phyloP scores from a whole-genome alignment of 2,113 vertebrate genomes.

The Sciurus niger region DNA sequence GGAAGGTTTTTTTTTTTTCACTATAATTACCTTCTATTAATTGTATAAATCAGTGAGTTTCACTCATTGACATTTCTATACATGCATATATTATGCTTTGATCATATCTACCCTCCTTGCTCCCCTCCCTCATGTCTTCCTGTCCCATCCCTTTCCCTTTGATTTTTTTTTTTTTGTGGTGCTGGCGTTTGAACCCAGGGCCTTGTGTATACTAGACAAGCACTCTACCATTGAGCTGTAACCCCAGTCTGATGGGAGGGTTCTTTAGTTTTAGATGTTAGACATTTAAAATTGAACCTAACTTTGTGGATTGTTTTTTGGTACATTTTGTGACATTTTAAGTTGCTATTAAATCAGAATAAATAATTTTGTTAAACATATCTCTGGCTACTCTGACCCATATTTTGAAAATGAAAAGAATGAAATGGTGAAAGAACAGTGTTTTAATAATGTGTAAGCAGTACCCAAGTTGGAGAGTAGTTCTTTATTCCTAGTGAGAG shows the following conservation, averaged over 20 bases:
- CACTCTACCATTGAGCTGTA: not conserved
- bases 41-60: not conserved
- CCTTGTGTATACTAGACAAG: not conserved
- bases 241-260: not conserved
- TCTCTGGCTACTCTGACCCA: not conserved
- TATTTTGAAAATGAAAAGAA: slow-evolving; percentile 38
- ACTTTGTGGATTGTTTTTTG: slow-evolving; percentile 52
- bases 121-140: not conserved
- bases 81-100: not conserved
- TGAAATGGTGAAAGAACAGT: not conserved
- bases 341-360: slow-evolving; percentile 32
- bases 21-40: not conserved
- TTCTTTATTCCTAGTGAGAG: not conserved
- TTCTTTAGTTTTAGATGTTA: slow-evolving; percentile 21
- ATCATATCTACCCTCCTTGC: not conserved
- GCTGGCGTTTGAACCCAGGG: not conserved
- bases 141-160: not conserved
- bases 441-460: slow-evolving; percentile 35
- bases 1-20: not conserved
- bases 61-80: not conserved
- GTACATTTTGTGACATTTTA: slow-evolving; percentile 33
- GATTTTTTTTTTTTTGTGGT: not conserved
- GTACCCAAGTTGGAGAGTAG: not conserved
- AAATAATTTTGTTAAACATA: slow-evolving; percentile 5
- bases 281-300: slow-evolving; percentile 19